These are phyloP conservation scores for Coccyzus lansbergi DNA, from an alignment of 2,797 vertebrate species.

Conservation along the genomic window DNA sequence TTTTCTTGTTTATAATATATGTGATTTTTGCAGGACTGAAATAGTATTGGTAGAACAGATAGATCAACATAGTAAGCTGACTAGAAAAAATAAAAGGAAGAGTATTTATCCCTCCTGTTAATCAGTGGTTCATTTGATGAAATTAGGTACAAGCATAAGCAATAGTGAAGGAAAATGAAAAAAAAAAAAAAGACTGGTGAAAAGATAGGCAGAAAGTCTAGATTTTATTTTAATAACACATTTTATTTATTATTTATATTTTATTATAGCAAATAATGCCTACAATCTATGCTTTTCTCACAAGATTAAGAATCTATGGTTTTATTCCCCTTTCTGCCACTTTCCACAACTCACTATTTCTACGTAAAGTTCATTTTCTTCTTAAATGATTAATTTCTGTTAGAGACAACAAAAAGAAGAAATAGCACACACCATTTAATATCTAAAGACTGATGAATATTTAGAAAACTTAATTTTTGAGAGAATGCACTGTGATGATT, in stretches of 20 bases:
- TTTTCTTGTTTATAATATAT: background rate
- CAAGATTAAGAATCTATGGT: background rate
- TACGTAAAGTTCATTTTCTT: background rate
- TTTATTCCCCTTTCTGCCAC: background rate
- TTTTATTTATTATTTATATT: background rate
- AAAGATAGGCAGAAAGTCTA: background rate
- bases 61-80: background rate
- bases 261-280: background rate
- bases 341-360: background rate
- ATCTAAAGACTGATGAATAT: background rate
- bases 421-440: background rate
- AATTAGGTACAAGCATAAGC: background rate
- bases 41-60: background rate
- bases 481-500: background rate
- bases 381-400: background rate
- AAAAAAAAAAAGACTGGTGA: background rate
- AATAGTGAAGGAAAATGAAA: background rate
- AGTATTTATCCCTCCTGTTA: background rate
- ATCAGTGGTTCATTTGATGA: background rate
- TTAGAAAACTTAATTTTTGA: background rate
- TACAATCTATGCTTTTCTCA: background rate
- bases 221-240: too few relatives aligned
- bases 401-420: background rate
- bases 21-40: background rate
- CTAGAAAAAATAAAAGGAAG: background rate